Evolutionary conservation across 2,888 invertebrate genomes (phyloP), one percentile per base, ranked within the genome.

Genomic region (Xestia xanthographa): DNA sequence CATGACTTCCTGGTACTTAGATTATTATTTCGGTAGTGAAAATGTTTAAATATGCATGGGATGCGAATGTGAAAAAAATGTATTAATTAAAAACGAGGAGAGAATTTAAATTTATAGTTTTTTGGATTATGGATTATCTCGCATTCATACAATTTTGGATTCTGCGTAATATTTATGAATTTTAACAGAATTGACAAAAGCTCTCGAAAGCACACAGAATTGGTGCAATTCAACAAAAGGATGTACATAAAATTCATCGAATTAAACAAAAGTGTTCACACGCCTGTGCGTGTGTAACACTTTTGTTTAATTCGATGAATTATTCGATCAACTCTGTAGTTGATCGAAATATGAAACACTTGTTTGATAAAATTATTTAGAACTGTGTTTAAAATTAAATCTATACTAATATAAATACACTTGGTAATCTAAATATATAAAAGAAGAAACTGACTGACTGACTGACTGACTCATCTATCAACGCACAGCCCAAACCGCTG

Each of bases 1-100:
- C 50, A 63, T 79, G 73, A 34, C 41, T 48, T 58, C 84, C 69
- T 70, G 58, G 79, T 69, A 66, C 66, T 34, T 50, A 48, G 14
- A 66, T 29, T 66, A 60, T 60, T 66, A 80, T 78, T 66, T 45
- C 12, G 0, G 22, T 22, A 29, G 3, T 22, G 22, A 41, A 60
- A 66, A 69, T 41, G 11, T 70, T 71, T 60, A 48, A 75, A 69
- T 41, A 66, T 60, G 20, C 65, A 48, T 69, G 12, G 14, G 2
- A 58, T 38, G 29, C 29, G 20, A 14, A 66, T 5, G 17, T 11
- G 8, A 50, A 75, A 58, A 50, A 50, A 20, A 5, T 6, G n/a
- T 65, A 22, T 63, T 58, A 63, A 70, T 77, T 34, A 43, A 38
- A 67, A 62, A 43, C 20, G 9, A 9, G 8, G 14, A 53, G n/a